Percentiles rank a stretch among this genome's conserved stretches.
phyloP scores from a whole-genome alignment of 2,888 invertebrate species.

The Leptopilina myrica region DNA sequence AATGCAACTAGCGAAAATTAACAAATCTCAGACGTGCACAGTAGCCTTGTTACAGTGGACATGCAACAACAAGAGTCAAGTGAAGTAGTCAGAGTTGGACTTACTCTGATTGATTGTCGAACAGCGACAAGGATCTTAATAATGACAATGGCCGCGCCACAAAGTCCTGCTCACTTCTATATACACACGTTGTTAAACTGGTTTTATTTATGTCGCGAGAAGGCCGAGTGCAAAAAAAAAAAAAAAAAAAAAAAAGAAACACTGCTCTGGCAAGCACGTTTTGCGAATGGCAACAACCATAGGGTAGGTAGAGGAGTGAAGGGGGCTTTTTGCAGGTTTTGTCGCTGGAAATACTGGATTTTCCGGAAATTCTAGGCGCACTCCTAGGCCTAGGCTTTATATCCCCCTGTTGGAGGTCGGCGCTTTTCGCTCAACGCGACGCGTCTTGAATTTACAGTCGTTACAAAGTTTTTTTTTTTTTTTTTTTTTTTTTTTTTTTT shows the following conservation, averaged over 20 bases:
- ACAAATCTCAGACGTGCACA: neutral
- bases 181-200: slow-evolving; percentile 66
- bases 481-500: no score
- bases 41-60: slow-evolving; percentile 31
- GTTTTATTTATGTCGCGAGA: slow-evolving; percentile 62
- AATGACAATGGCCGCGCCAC: slow-evolving; percentile 35
- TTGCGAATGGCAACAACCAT: slow-evolving; percentile 63
- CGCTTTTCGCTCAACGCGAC: slow-evolving; percentile 64
- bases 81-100: slow-evolving; percentile 30
- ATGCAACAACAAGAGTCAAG: slow-evolving; percentile 6
- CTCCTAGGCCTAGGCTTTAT: slow-evolving; percentile 45
- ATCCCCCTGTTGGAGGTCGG: slow-evolving; percentile 51
- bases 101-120: slow-evolving; percentile 37
- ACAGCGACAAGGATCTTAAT: slow-evolving; percentile 38
- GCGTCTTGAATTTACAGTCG: slow-evolving; percentile 60
- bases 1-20: neutral
- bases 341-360: slow-evolving; percentile 66
- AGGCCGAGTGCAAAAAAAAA: slow-evolving; percentile 54
- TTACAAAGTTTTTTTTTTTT: slow-evolving; percentile 49
- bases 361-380: slow-evolving; percentile 70
- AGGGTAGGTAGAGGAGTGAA: no score
- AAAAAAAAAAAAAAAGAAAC: slow-evolving; percentile 53
- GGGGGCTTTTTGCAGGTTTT: slow-evolving; percentile 54
- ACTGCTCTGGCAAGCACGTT: slow-evolving; percentile 52
- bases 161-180: slow-evolving; percentile 49